Base-by-base conservation (phyloP, 2,113 vertebrate species). In the Apus apus region DNA sequence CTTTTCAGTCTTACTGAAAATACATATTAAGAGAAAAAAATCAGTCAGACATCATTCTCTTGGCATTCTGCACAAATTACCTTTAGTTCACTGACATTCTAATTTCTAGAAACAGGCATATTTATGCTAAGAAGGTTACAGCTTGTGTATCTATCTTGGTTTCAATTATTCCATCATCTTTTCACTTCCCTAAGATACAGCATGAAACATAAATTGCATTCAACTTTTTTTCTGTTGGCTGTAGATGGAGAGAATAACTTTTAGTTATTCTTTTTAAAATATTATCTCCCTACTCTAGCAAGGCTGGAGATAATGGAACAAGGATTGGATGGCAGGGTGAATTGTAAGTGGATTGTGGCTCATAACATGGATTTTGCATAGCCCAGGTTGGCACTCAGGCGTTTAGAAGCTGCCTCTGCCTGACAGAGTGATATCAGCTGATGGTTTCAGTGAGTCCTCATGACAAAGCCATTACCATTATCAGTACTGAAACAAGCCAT, bases 61-160 rank as follows among this genome's bases (percentile, higher is more conserved):
- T 65, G 4, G 62, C 74, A 77, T 84, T 86, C 94, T 89, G 88
- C 90, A 94, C 93, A 96, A 95, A 97, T 93, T 94, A 82, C 25
- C 81, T 95, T 90, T 76, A 95, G 86, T 81, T 94, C 89, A 64
- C 66, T 95, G 96, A 97, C 93, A 97, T 97, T 98, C 96, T 96
- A 93, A 97, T 98, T 97, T 92, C 89, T 78, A 89, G 94, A 96
- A 96, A 87, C 72, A 95, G 93, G 85, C 79, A 95, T 17, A 90
- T 96, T 81, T 92, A 83, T 81, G 95, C 90, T 86, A 94, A 78
- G 93, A 97, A 96, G 75, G 72, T 94, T 97, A 95, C 66, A 94
- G 94, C 87, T 97, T 95, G 72, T 76, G 91, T 94, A 96, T 97
- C 92, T 95, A 96, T 98, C 96, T 96, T 96, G 71, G 70, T 83